phyloP scores from a whole-genome alignment of 2,797 vertebrate species.

The Anguilla obscura region DNA sequence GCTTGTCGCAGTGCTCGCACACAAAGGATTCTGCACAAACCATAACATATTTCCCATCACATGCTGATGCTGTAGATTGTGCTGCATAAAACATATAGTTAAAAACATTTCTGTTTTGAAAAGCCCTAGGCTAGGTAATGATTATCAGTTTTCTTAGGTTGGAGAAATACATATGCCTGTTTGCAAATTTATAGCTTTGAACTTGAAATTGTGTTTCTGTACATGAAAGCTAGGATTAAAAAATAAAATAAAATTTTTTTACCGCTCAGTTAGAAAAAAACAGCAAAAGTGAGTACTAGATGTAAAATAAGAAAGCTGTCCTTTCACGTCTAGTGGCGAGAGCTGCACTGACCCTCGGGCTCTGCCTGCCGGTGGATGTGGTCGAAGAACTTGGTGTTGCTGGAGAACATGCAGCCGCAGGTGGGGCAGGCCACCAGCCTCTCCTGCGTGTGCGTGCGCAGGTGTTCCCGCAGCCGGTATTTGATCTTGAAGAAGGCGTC shows the following conservation, averaged over 20 bases:
- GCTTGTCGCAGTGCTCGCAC: slow-evolving; percentile 73
- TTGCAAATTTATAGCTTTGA: neutral
- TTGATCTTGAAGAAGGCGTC: slow-evolving; percentile 72
- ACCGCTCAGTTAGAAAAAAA: too few relatives aligned
- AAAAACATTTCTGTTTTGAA: neutral
- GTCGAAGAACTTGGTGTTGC: slow-evolving; percentile 74
- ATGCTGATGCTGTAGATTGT: neutral
- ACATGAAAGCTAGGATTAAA: too few relatives aligned
- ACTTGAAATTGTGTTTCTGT: neutral
- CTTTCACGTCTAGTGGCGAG: slow-evolving; percentile 24
- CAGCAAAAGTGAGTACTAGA: neutral
- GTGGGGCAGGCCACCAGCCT: slow-evolving; percentile 70
- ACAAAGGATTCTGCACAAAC: slow-evolving; percentile 69
- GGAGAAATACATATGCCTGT: neutral
- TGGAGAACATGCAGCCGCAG: slow-evolving; percentile 77
- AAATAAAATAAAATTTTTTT: too few relatives aligned
- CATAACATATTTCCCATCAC: neutral
- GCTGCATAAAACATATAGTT: neutral
- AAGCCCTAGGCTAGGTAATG: neutral
- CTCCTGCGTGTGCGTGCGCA: slow-evolving; percentile 71
- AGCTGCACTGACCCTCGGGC: slow-evolving; percentile 59
- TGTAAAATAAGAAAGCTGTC: neutral
- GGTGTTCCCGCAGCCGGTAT: slow-evolving; percentile 70
- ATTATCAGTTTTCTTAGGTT: neutral
- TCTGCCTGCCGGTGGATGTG: slow-evolving; percentile 73